Evolutionary conservation across 2,888 invertebrate species (phyloP).

Genomic region (Coelogynopora nodosa): DNA sequence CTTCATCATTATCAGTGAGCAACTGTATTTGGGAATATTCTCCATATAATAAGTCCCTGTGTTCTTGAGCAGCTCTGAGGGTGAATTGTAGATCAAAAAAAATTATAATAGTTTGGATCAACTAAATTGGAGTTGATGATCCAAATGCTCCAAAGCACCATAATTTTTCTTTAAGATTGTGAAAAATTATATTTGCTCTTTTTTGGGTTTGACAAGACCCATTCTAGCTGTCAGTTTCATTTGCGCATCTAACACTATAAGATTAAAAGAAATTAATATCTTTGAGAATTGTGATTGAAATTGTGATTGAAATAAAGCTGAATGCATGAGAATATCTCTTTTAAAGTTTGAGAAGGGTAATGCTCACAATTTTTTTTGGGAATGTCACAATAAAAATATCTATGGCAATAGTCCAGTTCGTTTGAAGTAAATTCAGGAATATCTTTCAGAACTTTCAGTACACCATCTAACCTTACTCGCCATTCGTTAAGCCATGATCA

Average conservation of each 20-base stretch:
- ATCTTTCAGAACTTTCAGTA: conserved; percentile 24
- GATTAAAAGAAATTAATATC: not conserved
- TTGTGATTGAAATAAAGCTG: conserved; percentile 23
- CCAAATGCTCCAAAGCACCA: conserved; percentile 19
- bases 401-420: conserved; percentile 18
- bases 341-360: not conserved
- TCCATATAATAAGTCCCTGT: conserved; percentile 21
- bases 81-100: conserved; percentile 21
- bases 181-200: conserved; percentile 2
- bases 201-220: conserved; percentile 27
- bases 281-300: conserved; percentile 16
- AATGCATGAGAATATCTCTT: conserved; percentile 3
- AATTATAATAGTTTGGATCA: conserved; percentile 1
- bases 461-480: conserved; percentile 10
- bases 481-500: not conserved
- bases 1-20: conserved; percentile 25
- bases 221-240: conserved; percentile 20
- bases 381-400: conserved; percentile 19
- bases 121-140: conserved; percentile 31
- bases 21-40: conserved; percentile 21
- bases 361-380: not conserved
- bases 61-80: conserved; percentile 33
- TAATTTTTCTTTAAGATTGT: conserved; percentile 10
- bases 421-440: conserved; percentile 23
- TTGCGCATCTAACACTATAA: conserved; percentile 3